Percentiles rank a stretch among this genome's conserved stretches.
Evolutionary conservation across 1,140 invertebrate genomes (phyloP).

Genomic region (Holcopasites calliopsidis): DNA sequence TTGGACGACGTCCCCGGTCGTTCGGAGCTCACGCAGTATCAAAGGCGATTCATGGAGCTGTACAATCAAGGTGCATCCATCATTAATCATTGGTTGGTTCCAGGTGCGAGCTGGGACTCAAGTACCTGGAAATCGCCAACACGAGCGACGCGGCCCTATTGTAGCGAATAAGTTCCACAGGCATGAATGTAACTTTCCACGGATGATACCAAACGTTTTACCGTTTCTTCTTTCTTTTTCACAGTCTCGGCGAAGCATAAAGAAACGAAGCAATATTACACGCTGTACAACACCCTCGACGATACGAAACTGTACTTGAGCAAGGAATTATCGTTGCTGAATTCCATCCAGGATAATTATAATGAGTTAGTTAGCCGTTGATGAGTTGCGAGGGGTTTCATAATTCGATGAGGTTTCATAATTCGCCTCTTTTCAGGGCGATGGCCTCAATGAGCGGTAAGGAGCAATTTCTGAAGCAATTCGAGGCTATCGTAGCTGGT

Average conservation of each 20-base stretch:
- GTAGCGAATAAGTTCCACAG: too few relatives aligned
- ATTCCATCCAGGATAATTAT: slow-evolving; percentile 97
- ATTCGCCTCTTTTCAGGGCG: slow-evolving; percentile 80
- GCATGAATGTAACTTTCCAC: too few relatives aligned
- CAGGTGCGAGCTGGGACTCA: too few relatives aligned
- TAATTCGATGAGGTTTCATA: too few relatives aligned
- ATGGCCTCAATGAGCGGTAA: slow-evolving; percentile 85
- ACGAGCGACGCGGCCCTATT: too few relatives aligned
- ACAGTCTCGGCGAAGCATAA: slow-evolving; percentile 95
- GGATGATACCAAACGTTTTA: too few relatives aligned
- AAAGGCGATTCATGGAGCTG: slow-evolving; percentile 96
- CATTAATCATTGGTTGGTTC: background rate
- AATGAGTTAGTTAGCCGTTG: slow-evolving; percentile 85
- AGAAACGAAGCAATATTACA: slow-evolving; percentile 98
- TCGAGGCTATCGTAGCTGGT: slow-evolving; percentile 92
- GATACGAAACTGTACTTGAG: slow-evolving; percentile 95
- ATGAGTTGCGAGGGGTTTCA: slow-evolving; percentile 24
- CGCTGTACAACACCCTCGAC: slow-evolving; percentile 96
- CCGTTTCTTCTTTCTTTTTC: slow-evolving; percentile 64
- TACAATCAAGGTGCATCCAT: slow-evolving; percentile 92
- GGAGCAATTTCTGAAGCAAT: slow-evolving; percentile 93
- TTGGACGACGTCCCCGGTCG: slow-evolving; percentile 95
- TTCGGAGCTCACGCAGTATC: slow-evolving; percentile 96
- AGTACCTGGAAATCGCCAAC: too few relatives aligned
- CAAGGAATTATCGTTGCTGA: slow-evolving; percentile 94